Percentiles rank a stretch among this genome's conserved stretches.
phyloP scores from a whole-genome alignment of 2,888 invertebrate species.

The Apotomis betuletana region DNA sequence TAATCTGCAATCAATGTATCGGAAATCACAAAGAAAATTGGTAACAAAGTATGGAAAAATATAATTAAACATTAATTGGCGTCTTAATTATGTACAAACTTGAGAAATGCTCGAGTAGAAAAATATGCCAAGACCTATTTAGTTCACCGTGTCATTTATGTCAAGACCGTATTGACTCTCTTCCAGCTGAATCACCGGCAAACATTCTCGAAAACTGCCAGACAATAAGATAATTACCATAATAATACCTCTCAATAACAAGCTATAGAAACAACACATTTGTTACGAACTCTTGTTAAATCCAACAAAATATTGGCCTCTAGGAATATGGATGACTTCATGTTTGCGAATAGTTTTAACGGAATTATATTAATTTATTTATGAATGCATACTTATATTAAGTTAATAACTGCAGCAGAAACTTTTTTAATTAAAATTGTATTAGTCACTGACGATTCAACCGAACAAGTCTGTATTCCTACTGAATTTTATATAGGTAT shows the following conservation, averaged over 20 bases:
- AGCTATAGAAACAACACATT: conserved; percentile 32
- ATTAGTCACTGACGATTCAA: background rate
- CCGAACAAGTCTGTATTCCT: background rate
- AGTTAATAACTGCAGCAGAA: conserved; percentile 26
- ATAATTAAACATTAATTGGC: too few species aligned
- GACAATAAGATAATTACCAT: conserved; percentile 39
- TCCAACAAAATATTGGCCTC: conserved; percentile 16
- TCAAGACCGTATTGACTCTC: conserved; percentile 25
- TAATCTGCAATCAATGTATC: too few species aligned
- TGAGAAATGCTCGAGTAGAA: background rate
- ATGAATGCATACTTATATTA: conserved; percentile 16
- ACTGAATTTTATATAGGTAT: too few species aligned
- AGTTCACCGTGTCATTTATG: conserved; percentile 19
- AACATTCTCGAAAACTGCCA: conserved; percentile 32
- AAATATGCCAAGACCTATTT: conserved; percentile 6
- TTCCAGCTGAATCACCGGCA: conserved; percentile 29
- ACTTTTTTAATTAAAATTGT: conserved; percentile 8
- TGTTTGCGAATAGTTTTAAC: conserved; percentile 32
- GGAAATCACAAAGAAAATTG: too few species aligned
- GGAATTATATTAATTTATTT: conserved; percentile 17
- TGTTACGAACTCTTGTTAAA: conserved; percentile 33
- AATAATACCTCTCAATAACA: conserved; percentile 38
- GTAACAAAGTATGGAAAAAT: too few species aligned
- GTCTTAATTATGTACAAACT: too few species aligned
- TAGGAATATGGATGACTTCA: conserved; percentile 30